These are phyloP conservation scores for Tetrapedia diversipes DNA, from an alignment of 2,888 invertebrate genomes.

Conservation along the genomic window DNA sequence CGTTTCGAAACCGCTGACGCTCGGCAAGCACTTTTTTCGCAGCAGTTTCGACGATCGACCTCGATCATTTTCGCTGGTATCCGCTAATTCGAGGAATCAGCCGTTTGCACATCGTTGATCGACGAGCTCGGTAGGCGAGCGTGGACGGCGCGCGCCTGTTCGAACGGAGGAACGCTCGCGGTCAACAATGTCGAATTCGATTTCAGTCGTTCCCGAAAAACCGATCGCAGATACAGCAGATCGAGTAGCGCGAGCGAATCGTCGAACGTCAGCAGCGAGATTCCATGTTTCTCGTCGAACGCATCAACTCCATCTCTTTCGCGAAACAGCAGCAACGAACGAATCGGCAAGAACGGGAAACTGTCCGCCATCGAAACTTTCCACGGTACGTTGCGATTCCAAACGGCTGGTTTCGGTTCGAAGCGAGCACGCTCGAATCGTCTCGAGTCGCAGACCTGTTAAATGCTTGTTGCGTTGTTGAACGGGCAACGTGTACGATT, in stretches of 20 bases:
- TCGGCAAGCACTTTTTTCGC: no score
- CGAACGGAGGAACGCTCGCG: neutral
- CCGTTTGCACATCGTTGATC: no score
- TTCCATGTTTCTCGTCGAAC: conserved; percentile 80
- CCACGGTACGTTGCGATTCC: conserved; percentile 53
- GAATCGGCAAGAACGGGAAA: conserved; percentile 75
- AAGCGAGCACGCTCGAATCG: neutral
- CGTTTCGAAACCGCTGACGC: no score
- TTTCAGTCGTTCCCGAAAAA: conserved; percentile 77
- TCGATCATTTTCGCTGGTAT: no score
- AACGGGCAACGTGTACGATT: conserved; percentile 20
- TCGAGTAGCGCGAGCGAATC: conserved; percentile 81
- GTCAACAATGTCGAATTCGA: neutral
- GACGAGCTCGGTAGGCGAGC: neutral
- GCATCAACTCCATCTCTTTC: conserved; percentile 84
- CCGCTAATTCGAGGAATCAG: no score
- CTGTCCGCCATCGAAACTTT: conserved; percentile 61
- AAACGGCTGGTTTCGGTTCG: neutral
- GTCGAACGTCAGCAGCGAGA: conserved; percentile 80
- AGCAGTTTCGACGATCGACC: no score
- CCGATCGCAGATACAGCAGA: conserved; percentile 79
- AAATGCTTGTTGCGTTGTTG: neutral
- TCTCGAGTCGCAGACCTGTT: neutral
- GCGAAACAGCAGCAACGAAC: conserved; percentile 80
- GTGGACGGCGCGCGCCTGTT: neutral